Percentiles rank a stretch among this genome's conserved stretches.
Evolutionary conservation across 2,113 vertebrate species (phyloP).

Genomic region (Donacobius atricapilla): DNA sequence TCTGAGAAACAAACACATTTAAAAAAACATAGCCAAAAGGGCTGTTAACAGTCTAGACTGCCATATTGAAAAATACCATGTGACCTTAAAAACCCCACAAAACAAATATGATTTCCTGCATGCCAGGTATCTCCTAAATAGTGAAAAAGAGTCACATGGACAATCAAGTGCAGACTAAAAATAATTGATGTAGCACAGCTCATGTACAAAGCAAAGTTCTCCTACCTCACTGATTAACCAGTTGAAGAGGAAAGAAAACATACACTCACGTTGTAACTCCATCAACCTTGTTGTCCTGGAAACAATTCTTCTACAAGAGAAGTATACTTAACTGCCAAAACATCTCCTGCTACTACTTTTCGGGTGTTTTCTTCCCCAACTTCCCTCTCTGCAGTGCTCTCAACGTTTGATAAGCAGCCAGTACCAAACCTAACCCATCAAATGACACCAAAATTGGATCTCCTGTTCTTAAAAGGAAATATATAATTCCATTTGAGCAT

Average conservation of each 20-base stretch:
- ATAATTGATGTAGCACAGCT: not conserved
- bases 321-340: not conserved
- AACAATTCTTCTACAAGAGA: not conserved
- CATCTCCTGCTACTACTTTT: not conserved
- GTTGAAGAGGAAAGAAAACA: not conserved
- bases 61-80: not conserved
- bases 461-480: not conserved
- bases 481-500: fast-evolving
- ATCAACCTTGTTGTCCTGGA: conserved; percentile 25
- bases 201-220: not conserved
- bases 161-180: not conserved
- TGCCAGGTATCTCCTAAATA: not conserved
- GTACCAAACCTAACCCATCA: not conserved
- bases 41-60: not conserved
- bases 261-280: not conserved
- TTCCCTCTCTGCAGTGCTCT: not conserved
- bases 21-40: not conserved
- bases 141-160: not conserved
- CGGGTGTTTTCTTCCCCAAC: too few species aligned
- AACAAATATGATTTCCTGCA: not conserved
- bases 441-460: not conserved
- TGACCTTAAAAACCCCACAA: not conserved
- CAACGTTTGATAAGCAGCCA: not conserved
- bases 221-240: not conserved
- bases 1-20: not conserved